Evolutionary conservation across 2,113 vertebrate genomes (phyloP).

Genomic region (Nestor notabilis): DNA sequence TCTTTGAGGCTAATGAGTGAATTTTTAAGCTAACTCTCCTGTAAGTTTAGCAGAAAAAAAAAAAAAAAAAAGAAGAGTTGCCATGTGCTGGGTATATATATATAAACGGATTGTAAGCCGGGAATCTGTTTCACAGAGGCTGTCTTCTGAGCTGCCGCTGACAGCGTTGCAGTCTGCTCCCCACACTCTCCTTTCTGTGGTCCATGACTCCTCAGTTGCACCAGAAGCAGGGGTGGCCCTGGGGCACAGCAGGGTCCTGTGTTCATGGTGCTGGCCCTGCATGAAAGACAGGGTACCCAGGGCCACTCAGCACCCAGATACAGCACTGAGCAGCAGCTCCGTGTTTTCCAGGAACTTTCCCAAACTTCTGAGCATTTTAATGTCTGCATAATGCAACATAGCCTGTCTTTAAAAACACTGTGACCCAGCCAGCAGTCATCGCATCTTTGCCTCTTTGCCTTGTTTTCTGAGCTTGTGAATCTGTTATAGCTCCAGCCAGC

Average conservation of each 20-base stretch:
- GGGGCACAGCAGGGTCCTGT: fast-evolving
- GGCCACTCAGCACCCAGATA: not conserved
- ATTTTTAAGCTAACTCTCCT: not conserved
- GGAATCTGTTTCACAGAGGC: not conserved
- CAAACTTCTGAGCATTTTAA: not conserved
- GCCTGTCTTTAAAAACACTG: not conserved
- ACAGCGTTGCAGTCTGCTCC: fast-evolving
- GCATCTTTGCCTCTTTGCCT: not conserved
- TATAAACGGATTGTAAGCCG: not conserved
- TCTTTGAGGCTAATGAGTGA: not conserved
- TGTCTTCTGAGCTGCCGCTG: not conserved
- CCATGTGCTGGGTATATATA: not conserved
- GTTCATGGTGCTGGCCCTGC: fast-evolving
- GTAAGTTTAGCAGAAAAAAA: not conserved
- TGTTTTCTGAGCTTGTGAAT: not conserved
- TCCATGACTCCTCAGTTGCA: fast-evolving
- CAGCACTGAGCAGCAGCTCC: not conserved
- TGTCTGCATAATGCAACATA: not conserved
- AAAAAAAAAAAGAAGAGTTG: not conserved
- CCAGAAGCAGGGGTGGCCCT: fast-evolving
- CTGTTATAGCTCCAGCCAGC: not conserved
- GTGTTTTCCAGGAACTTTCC: not conserved
- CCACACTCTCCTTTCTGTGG: not conserved
- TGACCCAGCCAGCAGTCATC: not conserved
- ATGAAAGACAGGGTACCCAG: not conserved